These are phyloP conservation scores for Murina feae DNA, from an alignment of 2,113 vertebrate species.

Conservation along the genomic window DNA sequence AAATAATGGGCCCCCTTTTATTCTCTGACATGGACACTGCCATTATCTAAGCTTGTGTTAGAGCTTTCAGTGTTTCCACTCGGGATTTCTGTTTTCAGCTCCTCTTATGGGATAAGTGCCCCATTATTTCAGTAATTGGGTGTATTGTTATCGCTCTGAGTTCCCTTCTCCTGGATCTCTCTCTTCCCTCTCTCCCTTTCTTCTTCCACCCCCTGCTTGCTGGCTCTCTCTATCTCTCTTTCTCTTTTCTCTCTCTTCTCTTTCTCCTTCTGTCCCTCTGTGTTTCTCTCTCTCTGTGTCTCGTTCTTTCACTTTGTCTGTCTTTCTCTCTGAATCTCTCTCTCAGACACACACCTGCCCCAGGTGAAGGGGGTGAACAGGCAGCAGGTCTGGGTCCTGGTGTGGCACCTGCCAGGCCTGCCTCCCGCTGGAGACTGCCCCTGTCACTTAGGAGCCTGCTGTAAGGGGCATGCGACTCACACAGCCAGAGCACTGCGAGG, in stretches of 20 bases:
- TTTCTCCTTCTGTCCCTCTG: neutral
- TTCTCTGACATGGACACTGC: constrained; percentile 39
- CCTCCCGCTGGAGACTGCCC: neutral
- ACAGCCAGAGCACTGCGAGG: constrained; percentile 46
- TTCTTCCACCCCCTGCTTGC: neutral
- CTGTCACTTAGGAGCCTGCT: constrained; percentile 35
- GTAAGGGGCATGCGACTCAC: constrained; percentile 29
- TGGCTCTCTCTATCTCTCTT: neutral
- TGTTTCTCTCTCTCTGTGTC: neutral
- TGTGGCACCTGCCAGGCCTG: neutral
- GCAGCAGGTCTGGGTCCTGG: neutral
- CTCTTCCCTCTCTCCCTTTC: neutral
- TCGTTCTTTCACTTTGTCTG: neutral
- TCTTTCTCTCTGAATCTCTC: neutral
- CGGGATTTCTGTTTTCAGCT: constrained; percentile 39
- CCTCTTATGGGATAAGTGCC: constrained; percentile 39
- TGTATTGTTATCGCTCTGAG: constrained; percentile 7
- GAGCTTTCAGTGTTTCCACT: constrained; percentile 28
- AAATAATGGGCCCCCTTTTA: constrained; percentile 38
- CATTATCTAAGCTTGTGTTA: constrained; percentile 29
- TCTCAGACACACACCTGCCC: neutral
- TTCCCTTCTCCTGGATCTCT: neutral
- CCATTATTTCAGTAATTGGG: constrained; percentile 55
- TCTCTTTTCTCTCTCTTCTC: neutral
- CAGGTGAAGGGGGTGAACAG: neutral